Evolutionary conservation across 1,140 invertebrate genomes (phyloP), one percentile per base, ranked within the genome.

Genomic region (Apolygus lucorum): DNA sequence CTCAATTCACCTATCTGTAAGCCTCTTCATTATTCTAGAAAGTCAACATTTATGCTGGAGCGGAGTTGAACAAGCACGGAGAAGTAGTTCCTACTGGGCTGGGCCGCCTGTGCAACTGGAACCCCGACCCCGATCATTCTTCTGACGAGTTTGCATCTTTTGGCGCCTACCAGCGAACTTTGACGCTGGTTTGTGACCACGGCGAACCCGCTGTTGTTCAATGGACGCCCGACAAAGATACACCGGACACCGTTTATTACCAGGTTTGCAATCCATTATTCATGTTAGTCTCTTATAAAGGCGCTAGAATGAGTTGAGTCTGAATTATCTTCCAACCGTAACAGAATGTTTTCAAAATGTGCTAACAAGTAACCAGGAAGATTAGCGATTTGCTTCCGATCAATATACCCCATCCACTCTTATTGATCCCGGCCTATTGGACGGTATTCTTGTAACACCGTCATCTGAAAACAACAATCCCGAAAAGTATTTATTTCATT

Each of bases 201-300:
- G 93, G 93, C 1, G 86, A 90, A 73, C 91, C 94, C 0, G 93
- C 90, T 1, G 81, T 93, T 2, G 85, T 98, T 22, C 85, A 87
- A 72, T 97, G 93, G 90, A 93, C 87, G 1, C 93, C 93, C 0
- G 91, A 95, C 78, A 80, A 83, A 63, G 85, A 90, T 71, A 96
- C 93, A 1, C 93, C 94, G 0, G 90, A 95, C 77, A 90, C 89
- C 24, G 90, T 96, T 28, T 96, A 95, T 78, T 96, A 96, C 80
- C 93, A 95, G 83, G 90, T 92, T 13, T 11, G 54, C 22, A 14
- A 62, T 11, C 24, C 34, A 42, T 42, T 42, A 4, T 42, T 42
- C 4, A 42, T 42, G 4, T 42, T 14, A 17, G 4, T 65, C 63
- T 17, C 13, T 25, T 24, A 4, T 22, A 42, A 42, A 8, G 34